These are phyloP conservation scores for Proteles cristata DNA, from an alignment of 2,113 vertebrate genomes.

Conservation along the genomic window DNA sequence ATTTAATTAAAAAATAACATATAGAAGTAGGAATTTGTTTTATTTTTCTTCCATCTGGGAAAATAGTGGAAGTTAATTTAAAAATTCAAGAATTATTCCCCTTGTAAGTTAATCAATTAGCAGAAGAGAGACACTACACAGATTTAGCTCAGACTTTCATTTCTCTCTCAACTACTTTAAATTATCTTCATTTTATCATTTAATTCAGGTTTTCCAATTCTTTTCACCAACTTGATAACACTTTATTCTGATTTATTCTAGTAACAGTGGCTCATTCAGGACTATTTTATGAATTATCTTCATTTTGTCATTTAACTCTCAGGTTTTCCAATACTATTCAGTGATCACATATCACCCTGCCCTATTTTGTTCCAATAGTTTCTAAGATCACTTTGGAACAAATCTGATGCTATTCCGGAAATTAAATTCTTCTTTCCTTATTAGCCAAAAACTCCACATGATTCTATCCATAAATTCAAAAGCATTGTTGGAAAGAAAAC, in stretches of 20 bases:
- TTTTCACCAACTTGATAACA: not conserved
- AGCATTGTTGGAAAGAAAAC: not conserved
- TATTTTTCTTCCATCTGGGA: not conserved
- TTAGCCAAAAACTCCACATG: not conserved
- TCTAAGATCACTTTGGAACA: not conserved
- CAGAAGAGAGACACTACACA: not conserved
- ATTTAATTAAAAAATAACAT: not conserved
- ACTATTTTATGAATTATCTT: not conserved
- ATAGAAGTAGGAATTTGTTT: not conserved
- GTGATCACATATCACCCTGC: not conserved
- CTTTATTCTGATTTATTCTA: not conserved
- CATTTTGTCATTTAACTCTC: not conserved
- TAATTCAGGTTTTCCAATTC: not conserved
- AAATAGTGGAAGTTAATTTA: not conserved
- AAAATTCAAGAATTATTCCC: not conserved
- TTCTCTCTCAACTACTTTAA: not conserved
- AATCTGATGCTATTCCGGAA: not conserved
- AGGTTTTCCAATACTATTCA: not conserved
- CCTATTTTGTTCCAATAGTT: not conserved
- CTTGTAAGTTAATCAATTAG: not conserved
- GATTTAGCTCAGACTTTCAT: not conserved
- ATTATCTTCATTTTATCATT: not conserved
- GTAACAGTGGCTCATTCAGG: not conserved
- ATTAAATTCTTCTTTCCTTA: not conserved
- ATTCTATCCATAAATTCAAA: not conserved